Conservation (phyloP, 1,140 invertebrate genomes). For the Diabrotica undecimpunctata region DNA sequence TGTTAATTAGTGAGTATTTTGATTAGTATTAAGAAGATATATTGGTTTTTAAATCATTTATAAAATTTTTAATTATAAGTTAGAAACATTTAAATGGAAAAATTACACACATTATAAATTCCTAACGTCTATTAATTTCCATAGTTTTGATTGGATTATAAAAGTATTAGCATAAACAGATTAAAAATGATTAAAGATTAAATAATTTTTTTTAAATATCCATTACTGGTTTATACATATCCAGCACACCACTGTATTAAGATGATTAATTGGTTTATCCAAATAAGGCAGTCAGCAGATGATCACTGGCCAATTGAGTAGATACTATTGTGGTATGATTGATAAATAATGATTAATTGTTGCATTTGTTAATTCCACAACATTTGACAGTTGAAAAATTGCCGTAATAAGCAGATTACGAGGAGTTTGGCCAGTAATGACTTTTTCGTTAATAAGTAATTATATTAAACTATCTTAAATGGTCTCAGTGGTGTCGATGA, state of each 20-base stretch:
- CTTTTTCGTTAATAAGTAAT: conserved; percentile 14
- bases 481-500: conserved; percentile 10
- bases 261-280: conserved; percentile 19
- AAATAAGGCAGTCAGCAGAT: conserved; percentile 14
- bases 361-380: conserved; percentile 14
- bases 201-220: background rate
- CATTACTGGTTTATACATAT: conserved; percentile 18
- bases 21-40: no score
- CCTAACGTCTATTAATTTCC: background rate
- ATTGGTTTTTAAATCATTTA: no score
- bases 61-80: no score
- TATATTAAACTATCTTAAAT: conserved; percentile 16
- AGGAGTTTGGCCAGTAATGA: conserved; percentile 12
- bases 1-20: no score
- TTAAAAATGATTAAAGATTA: background rate
- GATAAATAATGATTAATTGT: conserved; percentile 18
- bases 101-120: no score
- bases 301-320: conserved; percentile 23
- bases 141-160: background rate
- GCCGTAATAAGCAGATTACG: conserved; percentile 8
- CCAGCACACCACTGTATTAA: conserved; percentile 4
- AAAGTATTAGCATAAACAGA: background rate
- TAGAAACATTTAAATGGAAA: no score
- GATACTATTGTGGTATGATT: conserved; percentile 21
- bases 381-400: conserved; percentile 16